Evolutionary conservation across 2,113 vertebrate genomes (phyloP).

Genomic region (Gadus macrocephalus): DNA sequence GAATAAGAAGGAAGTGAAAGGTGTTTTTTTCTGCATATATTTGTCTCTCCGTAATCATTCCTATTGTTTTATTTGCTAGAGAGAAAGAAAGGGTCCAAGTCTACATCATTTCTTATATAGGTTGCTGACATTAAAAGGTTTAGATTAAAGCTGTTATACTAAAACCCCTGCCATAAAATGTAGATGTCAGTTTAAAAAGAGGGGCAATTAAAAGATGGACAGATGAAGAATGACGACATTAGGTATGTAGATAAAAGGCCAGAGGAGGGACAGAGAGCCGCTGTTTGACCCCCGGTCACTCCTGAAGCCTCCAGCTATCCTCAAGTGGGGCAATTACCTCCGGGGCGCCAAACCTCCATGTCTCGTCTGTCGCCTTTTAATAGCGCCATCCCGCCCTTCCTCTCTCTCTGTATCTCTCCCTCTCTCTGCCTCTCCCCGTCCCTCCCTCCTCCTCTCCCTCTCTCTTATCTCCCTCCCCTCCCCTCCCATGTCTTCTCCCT

Average conservation of each 20-base stretch:
- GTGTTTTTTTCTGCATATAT: neutral
- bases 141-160: too few relatives aligned
- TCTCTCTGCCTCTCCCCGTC: neutral
- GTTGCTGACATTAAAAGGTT: too few relatives aligned
- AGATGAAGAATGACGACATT: neutral
- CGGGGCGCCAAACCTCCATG: constrained; percentile 34
- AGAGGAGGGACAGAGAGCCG: constrained; percentile 13
- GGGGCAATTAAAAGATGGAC: too few relatives aligned
- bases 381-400: constrained; percentile 10
- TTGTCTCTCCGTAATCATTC: too few relatives aligned
- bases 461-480: too few relatives aligned
- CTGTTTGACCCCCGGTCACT: constrained; percentile 31
- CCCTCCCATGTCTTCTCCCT: too few relatives aligned
- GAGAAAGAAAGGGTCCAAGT: too few relatives aligned
- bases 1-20: neutral
- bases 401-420: neutral
- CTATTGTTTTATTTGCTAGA: too few relatives aligned
- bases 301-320: constrained; percentile 29
- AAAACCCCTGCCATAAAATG: too few relatives aligned
- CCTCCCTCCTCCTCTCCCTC: too few relatives aligned
- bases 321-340: constrained; percentile 52
- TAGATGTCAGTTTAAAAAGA: too few relatives aligned
- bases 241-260: neutral
- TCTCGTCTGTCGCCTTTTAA: constrained; percentile 24
- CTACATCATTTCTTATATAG: too few relatives aligned